Evolutionary conservation across 1,140 invertebrate species (phyloP), one percentile per base, ranked within the genome.

Genomic region (Zaprionus tsacasi): DNA sequence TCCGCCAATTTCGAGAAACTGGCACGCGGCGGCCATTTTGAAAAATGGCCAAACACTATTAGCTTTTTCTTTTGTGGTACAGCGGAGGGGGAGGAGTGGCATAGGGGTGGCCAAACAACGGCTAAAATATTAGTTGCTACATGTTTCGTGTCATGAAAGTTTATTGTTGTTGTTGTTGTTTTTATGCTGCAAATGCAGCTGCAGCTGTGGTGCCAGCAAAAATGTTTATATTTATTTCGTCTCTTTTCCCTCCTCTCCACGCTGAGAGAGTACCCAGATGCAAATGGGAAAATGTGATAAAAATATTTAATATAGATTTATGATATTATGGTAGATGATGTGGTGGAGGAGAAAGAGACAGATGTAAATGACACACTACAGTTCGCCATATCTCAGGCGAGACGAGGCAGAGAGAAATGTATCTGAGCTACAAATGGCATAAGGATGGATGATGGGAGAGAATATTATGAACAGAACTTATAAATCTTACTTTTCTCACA

Each of bases 41-140:
- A 89, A 89, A 89, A 89, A 89, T 89, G 85, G 70, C 76, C 86
- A 89, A 89, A 85, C 86, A 85, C 85, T 89, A 89, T 88, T 88
- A 89, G 85, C 85, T 89, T 83, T 78, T 69, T 52, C 61, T 56
- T 33, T 58, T 21, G 13, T 13, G 4, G 15, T 17, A 21, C 11
- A 25, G 35, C 40, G 59, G 3, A 7, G 40, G 17, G 36, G n/a
- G n/a, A 52, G 33, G 13, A n/a, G 8, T 25, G 0, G 13, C 6
- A 11, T 15, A 17, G 27, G 45, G 15, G 30, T 13, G 13, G 68
- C 60, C 70, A 66, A 63, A 80, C 74, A 74, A 78, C 61, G 60
- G 58, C 81, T 79, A 79, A 89, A 89, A 89, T 89, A 89, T 89
- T 85, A 85, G 85, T 81, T 88, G 72, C 76, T 81, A 81, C 85